These are phyloP conservation scores for Cantharis nigra DNA, from an alignment of 2,888 invertebrate species.

Conservation along the genomic window DNA sequence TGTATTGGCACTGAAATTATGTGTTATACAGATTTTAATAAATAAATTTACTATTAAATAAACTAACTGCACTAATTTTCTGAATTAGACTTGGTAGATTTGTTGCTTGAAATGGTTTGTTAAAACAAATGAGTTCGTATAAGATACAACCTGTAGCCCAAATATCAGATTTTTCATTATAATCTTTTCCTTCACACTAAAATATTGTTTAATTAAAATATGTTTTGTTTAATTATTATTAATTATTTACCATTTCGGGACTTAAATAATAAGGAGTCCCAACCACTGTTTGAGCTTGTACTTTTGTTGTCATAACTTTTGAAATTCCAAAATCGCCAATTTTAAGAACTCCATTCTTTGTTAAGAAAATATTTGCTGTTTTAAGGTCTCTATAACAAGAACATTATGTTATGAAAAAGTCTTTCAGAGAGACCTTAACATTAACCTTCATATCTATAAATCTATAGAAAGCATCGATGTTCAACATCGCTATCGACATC, in stretches of 20 bases:
- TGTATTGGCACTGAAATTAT: constrained; percentile 64
- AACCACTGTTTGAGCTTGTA: constrained; percentile 70
- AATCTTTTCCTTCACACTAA: constrained; percentile 75
- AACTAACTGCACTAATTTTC: constrained; percentile 69
- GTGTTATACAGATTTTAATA: not conserved
- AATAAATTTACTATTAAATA: not conserved
- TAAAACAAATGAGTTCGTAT: constrained; percentile 74
- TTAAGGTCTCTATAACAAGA: constrained; percentile 65
- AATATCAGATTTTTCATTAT: constrained; percentile 77
- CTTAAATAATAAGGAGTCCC: constrained; percentile 76
- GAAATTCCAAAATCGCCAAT: constrained; percentile 79
- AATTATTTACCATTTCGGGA: constrained; percentile 67
- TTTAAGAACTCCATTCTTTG: constrained; percentile 68
- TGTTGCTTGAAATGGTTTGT: constrained; percentile 73
- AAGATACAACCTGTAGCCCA: constrained; percentile 80
- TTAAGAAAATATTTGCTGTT: constrained; percentile 75
- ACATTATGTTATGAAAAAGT: not conserved
- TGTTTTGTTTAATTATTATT: not conserved
- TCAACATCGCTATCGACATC: no score
- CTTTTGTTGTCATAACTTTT: constrained; percentile 70
- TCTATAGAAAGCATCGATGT: no score
- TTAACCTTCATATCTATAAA: no score
- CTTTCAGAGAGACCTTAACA: no score
- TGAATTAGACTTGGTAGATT: constrained; percentile 74
- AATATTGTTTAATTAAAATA: not conserved